Percentiles rank a stretch among this genome's conserved stretches.
These are phyloP conservation scores for Stegodyphus mimosarum DNA, from an alignment of 1,140 invertebrate species.

Conservation along the genomic window DNA sequence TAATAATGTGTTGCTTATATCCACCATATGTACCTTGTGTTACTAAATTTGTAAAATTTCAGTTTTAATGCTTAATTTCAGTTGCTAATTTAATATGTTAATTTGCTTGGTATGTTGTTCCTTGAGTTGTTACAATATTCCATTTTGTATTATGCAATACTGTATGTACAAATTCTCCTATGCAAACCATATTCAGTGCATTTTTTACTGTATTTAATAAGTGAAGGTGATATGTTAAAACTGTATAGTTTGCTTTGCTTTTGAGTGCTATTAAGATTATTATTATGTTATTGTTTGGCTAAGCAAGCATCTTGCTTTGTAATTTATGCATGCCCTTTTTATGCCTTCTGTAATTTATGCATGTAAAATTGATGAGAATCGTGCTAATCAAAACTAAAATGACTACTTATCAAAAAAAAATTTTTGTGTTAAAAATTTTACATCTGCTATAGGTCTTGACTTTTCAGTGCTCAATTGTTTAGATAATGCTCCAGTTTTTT, in stretches of 20 bases:
- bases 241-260: not conserved
- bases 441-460: not conserved
- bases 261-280: slow-evolving; percentile 21
- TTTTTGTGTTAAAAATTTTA: not conserved
- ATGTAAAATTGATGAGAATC: not conserved
- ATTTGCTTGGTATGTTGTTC: slow-evolving; percentile 22
- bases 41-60: too few species aligned
- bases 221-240: not conserved
- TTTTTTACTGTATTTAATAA: not conserved
- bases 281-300: not conserved
- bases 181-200: not conserved
- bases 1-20: too few species aligned
- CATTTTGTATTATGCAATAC: not conserved
- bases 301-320: too few species aligned
- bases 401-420: not conserved
- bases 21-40: too few species aligned
- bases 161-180: not conserved
- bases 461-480: slow-evolving; percentile 39
- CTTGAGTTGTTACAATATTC: slow-evolving; percentile 6
- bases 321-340: not conserved
- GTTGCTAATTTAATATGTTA: too few species aligned
- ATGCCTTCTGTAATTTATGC: not conserved
- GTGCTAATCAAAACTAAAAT: not conserved
- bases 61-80: too few species aligned
- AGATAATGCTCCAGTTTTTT: slow-evolving; percentile 19